Percentiles rank a stretch among this genome's conserved stretches.
phyloP scores from a whole-genome alignment of 2,113 vertebrate species.

The Eira barbara region DNA sequence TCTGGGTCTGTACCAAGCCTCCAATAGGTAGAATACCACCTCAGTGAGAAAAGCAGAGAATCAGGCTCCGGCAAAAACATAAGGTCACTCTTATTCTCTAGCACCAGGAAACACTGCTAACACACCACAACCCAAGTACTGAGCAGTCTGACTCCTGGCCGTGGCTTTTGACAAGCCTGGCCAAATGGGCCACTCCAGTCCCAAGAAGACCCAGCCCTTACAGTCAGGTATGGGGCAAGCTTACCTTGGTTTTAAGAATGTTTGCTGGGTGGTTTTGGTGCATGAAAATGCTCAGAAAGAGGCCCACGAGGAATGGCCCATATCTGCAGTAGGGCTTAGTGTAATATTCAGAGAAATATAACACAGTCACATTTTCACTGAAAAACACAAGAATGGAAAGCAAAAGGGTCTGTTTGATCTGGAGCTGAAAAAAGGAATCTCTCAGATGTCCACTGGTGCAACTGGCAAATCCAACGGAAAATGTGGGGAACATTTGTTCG shows the following conservation, averaged over 20 bases:
- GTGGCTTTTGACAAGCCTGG: not conserved
- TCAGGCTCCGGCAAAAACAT: not conserved
- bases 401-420: not conserved
- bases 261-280: slow-evolving; percentile 73
- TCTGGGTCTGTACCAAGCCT: not conserved
- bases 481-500: not conserved
- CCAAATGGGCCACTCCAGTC: not conserved
- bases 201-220: not conserved
- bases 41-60: not conserved
- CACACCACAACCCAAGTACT: not conserved
- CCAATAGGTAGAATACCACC: not conserved
- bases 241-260: slow-evolving; percentile 84
- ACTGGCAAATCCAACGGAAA: not conserved
- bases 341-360: slow-evolving; percentile 88
- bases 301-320: slow-evolving; percentile 88
- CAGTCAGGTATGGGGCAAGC: not conserved
- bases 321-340: slow-evolving; percentile 89
- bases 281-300: slow-evolving; percentile 85
- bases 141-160: not conserved
- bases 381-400: slow-evolving; percentile 4
- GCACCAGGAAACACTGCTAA: not conserved
- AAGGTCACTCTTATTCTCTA: not conserved
- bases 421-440: not conserved
- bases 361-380: slow-evolving; percentile 73
- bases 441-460: not conserved